Percentiles rank a stretch among this genome's conserved stretches.
phyloP scores from a whole-genome alignment of 1,140 invertebrate genomes.

The Drosophila lacertosa region DNA sequence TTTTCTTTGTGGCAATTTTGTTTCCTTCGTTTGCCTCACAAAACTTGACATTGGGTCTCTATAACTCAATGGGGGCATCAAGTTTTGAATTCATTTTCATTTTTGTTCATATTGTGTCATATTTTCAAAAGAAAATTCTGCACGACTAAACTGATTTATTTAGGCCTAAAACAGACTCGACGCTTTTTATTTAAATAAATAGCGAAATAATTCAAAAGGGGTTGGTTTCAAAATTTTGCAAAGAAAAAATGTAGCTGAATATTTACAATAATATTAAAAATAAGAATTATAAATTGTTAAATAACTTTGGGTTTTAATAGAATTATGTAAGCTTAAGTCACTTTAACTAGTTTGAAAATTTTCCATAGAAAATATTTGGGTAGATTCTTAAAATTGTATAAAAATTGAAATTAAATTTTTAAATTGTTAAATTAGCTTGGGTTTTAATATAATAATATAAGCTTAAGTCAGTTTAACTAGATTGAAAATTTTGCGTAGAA shows the following conservation, averaged over 20 bases:
- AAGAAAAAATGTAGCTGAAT: neutral
- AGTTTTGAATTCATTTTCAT: slow-evolving; percentile 38
- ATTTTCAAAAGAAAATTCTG: slow-evolving; percentile 50
- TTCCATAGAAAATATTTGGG: too few species aligned
- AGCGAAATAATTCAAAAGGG: slow-evolving; percentile 7
- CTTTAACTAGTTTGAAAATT: too few species aligned
- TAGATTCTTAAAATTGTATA: too few species aligned
- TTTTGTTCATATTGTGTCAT: slow-evolving; percentile 27
- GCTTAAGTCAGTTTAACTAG: too few species aligned
- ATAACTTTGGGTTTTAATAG: too few species aligned
- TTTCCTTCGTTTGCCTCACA: neutral
- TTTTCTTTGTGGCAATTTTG: slow-evolving; percentile 37
- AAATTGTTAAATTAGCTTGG: too few species aligned
- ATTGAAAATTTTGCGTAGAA: too few species aligned
- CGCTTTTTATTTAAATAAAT: slow-evolving; percentile 28
- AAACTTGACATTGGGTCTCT: slow-evolving; percentile 6
- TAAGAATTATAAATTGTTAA: too few species aligned
- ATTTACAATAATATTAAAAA: too few species aligned
- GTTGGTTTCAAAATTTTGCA: slow-evolving; percentile 3
- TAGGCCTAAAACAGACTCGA: slow-evolving; percentile 13
- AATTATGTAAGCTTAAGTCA: too few species aligned
- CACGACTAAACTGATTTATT: slow-evolving; percentile 54
- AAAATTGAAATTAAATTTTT: too few species aligned
- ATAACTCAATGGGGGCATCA: slow-evolving; percentile 35
- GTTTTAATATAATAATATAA: too few species aligned